A percentile compares a stretch with the other conserved stretches of the same genome.
Conservation (phyloP, 2,888 invertebrate genomes). For the Dryococelus australis region DNA sequence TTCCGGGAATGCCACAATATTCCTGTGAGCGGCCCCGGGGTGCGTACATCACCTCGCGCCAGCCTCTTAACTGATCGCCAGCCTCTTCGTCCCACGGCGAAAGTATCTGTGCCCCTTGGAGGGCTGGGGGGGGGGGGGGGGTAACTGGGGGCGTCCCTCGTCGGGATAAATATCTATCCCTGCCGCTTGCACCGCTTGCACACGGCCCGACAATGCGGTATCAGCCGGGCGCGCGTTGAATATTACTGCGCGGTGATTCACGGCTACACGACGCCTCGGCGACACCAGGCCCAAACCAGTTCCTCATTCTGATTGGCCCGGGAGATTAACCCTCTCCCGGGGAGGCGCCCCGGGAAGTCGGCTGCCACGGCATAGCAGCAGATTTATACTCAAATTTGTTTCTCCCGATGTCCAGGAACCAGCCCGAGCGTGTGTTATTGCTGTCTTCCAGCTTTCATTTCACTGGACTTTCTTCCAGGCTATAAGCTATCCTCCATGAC, state of each 20-base stretch:
- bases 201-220: not conserved
- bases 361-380: not conserved
- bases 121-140: no score
- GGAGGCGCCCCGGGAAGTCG: not conserved
- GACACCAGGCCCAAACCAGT: not conserved
- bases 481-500: no score
- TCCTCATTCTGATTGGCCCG: not conserved
- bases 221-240: slow-evolving; percentile 9
- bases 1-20: not conserved
- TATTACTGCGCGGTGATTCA: not conserved
- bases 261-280: not conserved
- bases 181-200: not conserved
- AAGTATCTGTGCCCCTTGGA: no score
- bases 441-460: not conserved
- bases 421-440: not conserved
- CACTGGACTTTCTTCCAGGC: no score
- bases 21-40: not conserved
- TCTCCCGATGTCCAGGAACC: not conserved
- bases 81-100: not conserved
- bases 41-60: not conserved
- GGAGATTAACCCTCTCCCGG: not conserved
- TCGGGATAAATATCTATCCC: not conserved
- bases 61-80: not conserved
- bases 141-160: no score
- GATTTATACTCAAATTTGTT: not conserved